Percentiles rank a stretch among this genome's conserved stretches.
These are phyloP conservation scores for Drosophila mauritiana DNA, from an alignment of 1,140 invertebrate genomes.

Conservation along the genomic window DNA sequence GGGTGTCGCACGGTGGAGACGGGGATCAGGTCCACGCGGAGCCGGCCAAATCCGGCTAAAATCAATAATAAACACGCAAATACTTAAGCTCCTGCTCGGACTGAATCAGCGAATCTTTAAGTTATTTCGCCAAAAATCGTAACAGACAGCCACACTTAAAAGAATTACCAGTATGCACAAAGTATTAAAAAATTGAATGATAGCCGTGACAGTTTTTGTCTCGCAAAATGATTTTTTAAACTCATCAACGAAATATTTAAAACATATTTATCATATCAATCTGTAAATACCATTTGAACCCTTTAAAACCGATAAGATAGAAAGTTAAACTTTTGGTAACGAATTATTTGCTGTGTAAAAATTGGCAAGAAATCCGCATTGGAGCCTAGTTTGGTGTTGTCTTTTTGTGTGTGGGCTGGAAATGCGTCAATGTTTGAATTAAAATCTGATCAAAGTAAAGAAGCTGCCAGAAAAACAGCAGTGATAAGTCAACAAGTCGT, in stretches of 20 bases:
- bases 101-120: slow-evolving; percentile 48
- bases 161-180: neutral
- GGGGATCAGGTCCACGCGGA: slow-evolving; percentile 30
- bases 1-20: neutral
- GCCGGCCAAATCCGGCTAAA: slow-evolving; percentile 71
- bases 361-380: slow-evolving; percentile 27
- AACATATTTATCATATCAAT: slow-evolving; percentile 12
- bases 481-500: slow-evolving; percentile 44
- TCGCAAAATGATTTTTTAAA: slow-evolving; percentile 18
- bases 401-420: slow-evolving; percentile 31
- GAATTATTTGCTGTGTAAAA: neutral
- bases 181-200: neutral
- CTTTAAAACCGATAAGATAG: slow-evolving; percentile 9
- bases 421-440: slow-evolving; percentile 57
- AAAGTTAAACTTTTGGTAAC: neutral
- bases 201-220: slow-evolving; percentile 2
- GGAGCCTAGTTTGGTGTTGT: slow-evolving; percentile 26
- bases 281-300: neutral
- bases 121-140: slow-evolving; percentile 32
- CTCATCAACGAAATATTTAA: slow-evolving; percentile 2
- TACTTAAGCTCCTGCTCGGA: slow-evolving; percentile 65
- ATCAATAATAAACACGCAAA: slow-evolving; percentile 73
- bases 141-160: slow-evolving; percentile 1
- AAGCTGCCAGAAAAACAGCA: slow-evolving; percentile 30
- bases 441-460: slow-evolving; percentile 10